These are phyloP conservation scores for Drosophila nannoptera DNA, from an alignment of 1,140 invertebrate species.

Conservation along the genomic window DNA sequence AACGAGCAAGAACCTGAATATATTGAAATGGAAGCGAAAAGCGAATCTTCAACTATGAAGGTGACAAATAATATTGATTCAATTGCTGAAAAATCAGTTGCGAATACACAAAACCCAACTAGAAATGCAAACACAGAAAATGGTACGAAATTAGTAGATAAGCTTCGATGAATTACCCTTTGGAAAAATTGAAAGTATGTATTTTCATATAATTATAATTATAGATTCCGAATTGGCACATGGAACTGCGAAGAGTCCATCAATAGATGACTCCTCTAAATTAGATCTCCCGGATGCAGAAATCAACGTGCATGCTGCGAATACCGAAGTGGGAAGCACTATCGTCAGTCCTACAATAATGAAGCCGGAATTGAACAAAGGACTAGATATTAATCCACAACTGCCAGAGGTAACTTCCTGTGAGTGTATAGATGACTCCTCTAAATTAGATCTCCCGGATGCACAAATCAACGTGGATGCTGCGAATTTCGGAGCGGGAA, in stretches of 20 bases:
- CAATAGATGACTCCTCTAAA: too few relatives aligned
- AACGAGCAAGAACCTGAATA: background rate
- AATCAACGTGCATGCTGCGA: too few relatives aligned
- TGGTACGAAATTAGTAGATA: background rate
- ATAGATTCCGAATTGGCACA: too few relatives aligned
- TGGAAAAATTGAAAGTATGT: too few relatives aligned
- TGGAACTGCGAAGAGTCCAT: too few relatives aligned
- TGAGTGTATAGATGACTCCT: background rate
- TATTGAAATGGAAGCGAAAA: background rate
- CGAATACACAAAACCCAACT: background rate
- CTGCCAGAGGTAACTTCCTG: background rate
- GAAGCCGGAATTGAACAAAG: too few relatives aligned
- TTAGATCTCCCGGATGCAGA: too few relatives aligned
- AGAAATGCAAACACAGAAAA: background rate
- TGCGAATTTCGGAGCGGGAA: too few relatives aligned
- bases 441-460: too few relatives aligned
- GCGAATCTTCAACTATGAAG: background rate
- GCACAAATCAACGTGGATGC: too few relatives aligned
- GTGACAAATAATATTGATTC: conserved; percentile 1
- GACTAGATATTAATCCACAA: background rate
- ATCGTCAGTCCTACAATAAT: too few relatives aligned
- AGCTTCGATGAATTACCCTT: background rate
- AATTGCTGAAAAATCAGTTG: background rate
- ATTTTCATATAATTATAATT: background rate
- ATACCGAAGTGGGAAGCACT: too few relatives aligned